Conservation (phyloP, 2,888 invertebrate genomes). For the Nephrotoma appendiculata region DNA sequence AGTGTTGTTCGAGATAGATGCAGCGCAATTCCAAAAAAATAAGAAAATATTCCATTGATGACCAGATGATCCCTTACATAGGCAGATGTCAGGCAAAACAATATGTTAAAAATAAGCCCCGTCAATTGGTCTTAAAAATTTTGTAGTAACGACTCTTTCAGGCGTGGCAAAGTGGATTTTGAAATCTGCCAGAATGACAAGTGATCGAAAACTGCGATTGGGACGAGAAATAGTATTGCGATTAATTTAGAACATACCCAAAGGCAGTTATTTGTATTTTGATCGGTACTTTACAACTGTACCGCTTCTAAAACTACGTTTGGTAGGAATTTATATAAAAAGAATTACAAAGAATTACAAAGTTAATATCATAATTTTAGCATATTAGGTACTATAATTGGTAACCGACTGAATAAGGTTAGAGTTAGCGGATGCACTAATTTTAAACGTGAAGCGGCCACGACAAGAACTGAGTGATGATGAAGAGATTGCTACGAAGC, state of each 20-base stretch:
- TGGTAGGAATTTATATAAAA: slow-evolving; percentile 7
- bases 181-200: too few species aligned
- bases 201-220: too few species aligned
- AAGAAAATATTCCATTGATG: background rate
- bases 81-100: background rate
- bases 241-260: background rate
- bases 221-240: too few species aligned
- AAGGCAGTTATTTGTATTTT: too few species aligned
- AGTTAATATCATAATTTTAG: background rate
- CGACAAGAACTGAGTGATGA: background rate
- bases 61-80: background rate
- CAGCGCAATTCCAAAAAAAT: too few species aligned
- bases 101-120: too few species aligned
- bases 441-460: background rate
- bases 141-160: too few species aligned
- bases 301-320: background rate
- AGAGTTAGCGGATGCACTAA: background rate
- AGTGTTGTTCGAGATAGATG: too few species aligned
- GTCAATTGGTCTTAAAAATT: background rate
- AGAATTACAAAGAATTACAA: background rate
- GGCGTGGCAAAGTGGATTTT: too few species aligned
- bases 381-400: background rate
- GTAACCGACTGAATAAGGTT: background rate
- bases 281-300: too few species aligned
- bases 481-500: background rate